phyloP scores from a whole-genome alignment of 2,888 invertebrate species.

The Amphipoea lucens region DNA sequence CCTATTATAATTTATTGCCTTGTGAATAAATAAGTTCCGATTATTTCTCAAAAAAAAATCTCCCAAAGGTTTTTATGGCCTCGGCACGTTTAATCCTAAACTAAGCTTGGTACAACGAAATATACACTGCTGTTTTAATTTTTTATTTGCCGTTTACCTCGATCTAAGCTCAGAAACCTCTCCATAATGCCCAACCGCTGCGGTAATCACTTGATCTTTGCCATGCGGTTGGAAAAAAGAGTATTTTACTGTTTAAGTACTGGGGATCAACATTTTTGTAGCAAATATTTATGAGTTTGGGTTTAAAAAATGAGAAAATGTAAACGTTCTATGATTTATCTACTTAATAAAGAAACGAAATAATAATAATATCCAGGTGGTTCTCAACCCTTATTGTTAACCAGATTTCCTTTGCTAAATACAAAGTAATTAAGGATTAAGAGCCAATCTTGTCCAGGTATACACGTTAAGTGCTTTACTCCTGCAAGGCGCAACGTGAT shows the following conservation, averaged over 20 bases:
- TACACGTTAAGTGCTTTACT: background rate
- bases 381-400: too few relatives aligned
- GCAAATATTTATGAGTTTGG: constrained; percentile 43
- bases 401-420: background rate
- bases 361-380: background rate
- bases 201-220: constrained; percentile 65
- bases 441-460: background rate
- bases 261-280: constrained; percentile 43
- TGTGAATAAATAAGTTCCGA: background rate
- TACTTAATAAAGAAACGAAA: background rate
- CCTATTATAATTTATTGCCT: background rate
- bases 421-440: background rate
- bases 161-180: constrained; percentile 39
- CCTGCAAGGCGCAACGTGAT: background rate
- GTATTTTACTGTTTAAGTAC: constrained; percentile 50
- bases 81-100: constrained; percentile 39
- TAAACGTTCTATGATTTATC: constrained; percentile 5
- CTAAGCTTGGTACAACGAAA: constrained; percentile 31
- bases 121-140: constrained; percentile 42
- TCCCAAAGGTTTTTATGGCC: constrained; percentile 10
- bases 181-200: constrained; percentile 34
- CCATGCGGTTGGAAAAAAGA: constrained; percentile 43
- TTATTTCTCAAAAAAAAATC: constrained; percentile 9
- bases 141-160: constrained; percentile 51
- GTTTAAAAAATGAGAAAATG: background rate